phyloP scores from a whole-genome alignment of 2,113 vertebrate species.

The Astur gentilis region DNA sequence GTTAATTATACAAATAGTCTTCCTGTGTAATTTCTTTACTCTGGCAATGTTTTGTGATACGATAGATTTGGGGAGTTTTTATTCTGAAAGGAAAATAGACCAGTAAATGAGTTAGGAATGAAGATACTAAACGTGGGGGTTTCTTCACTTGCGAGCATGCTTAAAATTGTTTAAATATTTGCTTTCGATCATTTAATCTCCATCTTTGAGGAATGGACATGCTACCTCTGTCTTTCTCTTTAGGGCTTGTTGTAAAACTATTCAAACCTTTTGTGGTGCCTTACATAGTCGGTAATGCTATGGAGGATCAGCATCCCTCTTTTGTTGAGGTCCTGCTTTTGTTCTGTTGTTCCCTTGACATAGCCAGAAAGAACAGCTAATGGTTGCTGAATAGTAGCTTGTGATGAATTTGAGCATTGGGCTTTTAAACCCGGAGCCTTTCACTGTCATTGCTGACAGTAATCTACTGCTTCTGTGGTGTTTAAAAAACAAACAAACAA shows the following conservation, averaged over 20 bases:
- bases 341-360: slow-evolving; percentile 5
- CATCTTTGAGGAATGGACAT: not conserved
- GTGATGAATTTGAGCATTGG: not conserved
- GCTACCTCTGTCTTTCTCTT: slow-evolving; percentile 11
- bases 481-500: not conserved
- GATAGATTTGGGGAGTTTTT: not conserved
- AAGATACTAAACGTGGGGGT: not conserved
- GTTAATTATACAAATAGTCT: slow-evolving; percentile 23
- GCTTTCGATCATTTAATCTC: slow-evolving; percentile 26
- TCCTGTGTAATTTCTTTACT: slow-evolving; percentile 22
- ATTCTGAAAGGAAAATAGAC: not conserved
- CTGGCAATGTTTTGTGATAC: not conserved
- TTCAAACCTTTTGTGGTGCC: slow-evolving; percentile 4
- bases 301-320: slow-evolving; percentile 13
- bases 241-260: slow-evolving; percentile 17
- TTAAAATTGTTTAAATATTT: slow-evolving; percentile 48
- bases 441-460: not conserved
- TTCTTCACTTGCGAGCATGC: not conserved
- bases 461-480: not conserved
- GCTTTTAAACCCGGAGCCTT: not conserved
- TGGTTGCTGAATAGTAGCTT: not conserved
- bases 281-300: not conserved
- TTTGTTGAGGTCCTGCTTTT: slow-evolving; percentile 29
- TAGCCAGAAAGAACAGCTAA: not conserved
- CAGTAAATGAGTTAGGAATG: not conserved